Evolutionary conservation across 2,888 invertebrate species (phyloP).

Genomic region (Tyria jacobaeae): DNA sequence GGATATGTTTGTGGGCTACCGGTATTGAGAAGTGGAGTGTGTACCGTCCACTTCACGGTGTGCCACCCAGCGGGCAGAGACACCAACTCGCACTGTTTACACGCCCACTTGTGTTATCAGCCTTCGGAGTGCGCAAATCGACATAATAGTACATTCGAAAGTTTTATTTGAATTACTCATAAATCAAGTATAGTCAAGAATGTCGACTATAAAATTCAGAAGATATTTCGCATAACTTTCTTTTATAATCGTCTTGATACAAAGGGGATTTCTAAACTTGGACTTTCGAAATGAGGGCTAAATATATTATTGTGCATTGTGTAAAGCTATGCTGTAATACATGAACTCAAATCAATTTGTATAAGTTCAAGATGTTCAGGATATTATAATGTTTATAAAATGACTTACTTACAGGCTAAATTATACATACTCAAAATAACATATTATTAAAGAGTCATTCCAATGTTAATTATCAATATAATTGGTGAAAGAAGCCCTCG

Average conservation of each 20-base stretch:
- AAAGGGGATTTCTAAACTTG: too few species aligned
- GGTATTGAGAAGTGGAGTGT: conserved; percentile 77
- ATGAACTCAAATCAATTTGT: too few species aligned
- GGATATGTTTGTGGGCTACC: conserved; percentile 81
- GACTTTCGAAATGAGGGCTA: too few species aligned
- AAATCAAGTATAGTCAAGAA: not conserved
- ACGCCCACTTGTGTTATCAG: conserved; percentile 56
- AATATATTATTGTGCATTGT: too few species aligned
- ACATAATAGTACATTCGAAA: conserved; percentile 27
- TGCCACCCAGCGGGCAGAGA: conserved; percentile 72
- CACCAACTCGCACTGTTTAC: conserved; percentile 53
- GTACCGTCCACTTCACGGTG: conserved; percentile 75
- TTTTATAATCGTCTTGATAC: too few species aligned
- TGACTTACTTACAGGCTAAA: not conserved
- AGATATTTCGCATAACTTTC: not conserved
- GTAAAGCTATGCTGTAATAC: too few species aligned
- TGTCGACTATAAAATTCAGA: not conserved
- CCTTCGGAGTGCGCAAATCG: conserved; percentile 60
- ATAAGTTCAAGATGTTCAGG: not conserved
- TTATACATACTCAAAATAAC: not conserved
- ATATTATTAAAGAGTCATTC: not conserved
- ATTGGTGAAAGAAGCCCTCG: conserved; percentile 54
- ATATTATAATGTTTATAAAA: not conserved
- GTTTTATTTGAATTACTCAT: conserved; percentile 2
- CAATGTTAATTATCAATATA: conserved; percentile 34